A percentile compares a stretch with the other conserved stretches of the same genome.
Conservation (phyloP, 2,797 vertebrate genomes). For the Taenioides sp. region DNA sequence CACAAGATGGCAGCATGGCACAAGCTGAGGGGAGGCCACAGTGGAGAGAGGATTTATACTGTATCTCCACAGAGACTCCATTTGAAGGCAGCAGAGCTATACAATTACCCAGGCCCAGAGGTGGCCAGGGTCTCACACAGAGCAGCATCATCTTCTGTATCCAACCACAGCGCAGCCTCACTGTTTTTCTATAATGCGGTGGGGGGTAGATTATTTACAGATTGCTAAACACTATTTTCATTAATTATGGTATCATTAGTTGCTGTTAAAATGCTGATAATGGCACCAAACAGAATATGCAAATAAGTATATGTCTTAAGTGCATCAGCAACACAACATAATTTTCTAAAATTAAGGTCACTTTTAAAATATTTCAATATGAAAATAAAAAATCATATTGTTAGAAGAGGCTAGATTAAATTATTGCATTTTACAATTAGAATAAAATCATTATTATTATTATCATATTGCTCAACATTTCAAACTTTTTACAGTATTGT, state of each 20-base stretch:
- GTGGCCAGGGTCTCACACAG: conserved; percentile 62
- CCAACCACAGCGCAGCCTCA: not conserved
- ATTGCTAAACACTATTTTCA: conserved; percentile 5
- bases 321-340: not conserved
- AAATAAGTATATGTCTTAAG: not conserved
- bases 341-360: too few relatives aligned
- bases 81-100: conserved; percentile 35
- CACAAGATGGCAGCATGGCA: conserved; percentile 65
- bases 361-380: too few relatives aligned
- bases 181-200: not conserved
- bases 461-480: too few relatives aligned
- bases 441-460: too few relatives aligned
- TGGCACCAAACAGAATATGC: not conserved
- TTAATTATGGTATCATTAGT: not conserved
- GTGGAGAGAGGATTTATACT: conserved; percentile 39
- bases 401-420: not conserved
- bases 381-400: not conserved
- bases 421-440: not conserved
- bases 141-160: conserved; percentile 72
- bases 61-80: conserved; percentile 33
- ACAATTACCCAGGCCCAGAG: conserved; percentile 36
- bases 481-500: too few relatives aligned
- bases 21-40: conserved; percentile 27
- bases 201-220: conserved; percentile 1
- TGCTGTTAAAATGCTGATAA: not conserved